phyloP scores from a whole-genome alignment of 2,113 vertebrate species.

The Trichomycterus rosablanca region DNA sequence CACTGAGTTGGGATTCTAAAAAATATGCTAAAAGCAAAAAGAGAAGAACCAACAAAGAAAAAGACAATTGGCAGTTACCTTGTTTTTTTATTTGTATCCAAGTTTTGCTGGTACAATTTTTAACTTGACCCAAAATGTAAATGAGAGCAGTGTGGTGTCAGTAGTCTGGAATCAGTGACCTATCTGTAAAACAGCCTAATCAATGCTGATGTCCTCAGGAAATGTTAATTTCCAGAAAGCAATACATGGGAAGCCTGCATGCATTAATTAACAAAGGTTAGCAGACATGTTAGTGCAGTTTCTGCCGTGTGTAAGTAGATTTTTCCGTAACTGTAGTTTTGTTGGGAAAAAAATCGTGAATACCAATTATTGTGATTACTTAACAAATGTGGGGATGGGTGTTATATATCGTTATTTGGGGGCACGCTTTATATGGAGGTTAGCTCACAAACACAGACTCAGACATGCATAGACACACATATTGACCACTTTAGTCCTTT shows the following conservation, averaged over 20 bases:
- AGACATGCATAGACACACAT: conserved; percentile 2
- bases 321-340: too few relatives aligned
- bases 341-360: too few relatives aligned
- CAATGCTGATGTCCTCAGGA: conserved; percentile 7
- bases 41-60: too few relatives aligned
- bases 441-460: conserved; percentile 8
- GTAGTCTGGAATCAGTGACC: neutral
- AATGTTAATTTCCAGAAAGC: neutral
- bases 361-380: too few relatives aligned
- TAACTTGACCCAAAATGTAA: too few relatives aligned
- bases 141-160: neutral
- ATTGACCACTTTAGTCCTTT: conserved; percentile 1
- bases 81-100: too few relatives aligned
- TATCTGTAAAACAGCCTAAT: conserved; percentile 9
- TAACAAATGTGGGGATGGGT: too few relatives aligned
- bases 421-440: conserved; percentile 22
- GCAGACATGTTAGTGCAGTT: conserved; percentile 3
- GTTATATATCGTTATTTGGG: conserved; percentile 6
- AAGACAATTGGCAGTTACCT: too few relatives aligned
- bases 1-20: too few relatives aligned
- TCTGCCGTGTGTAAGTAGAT: too few relatives aligned
- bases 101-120: too few relatives aligned
- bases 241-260: neutral
- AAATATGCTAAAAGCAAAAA: too few relatives aligned
- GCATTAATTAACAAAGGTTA: neutral